A percentile compares a stretch with the other conserved stretches of the same genome.
These are phyloP conservation scores for Anthopleura xanthogrammica DNA, from an alignment of 92 coral and sea anemone genomes.

Conservation along the genomic window DNA sequence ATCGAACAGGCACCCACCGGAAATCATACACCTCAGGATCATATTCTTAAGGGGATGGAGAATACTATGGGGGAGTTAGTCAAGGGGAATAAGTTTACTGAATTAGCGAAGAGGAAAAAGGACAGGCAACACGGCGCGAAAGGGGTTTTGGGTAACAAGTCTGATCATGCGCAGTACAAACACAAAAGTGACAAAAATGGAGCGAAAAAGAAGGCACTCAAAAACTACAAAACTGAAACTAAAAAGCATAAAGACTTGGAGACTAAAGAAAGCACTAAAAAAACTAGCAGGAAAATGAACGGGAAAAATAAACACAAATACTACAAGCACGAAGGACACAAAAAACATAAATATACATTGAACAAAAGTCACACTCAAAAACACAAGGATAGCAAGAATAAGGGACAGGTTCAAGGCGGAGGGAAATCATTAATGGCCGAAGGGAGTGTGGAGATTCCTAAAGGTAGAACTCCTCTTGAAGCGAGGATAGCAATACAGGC, in stretches of 20 bases:
- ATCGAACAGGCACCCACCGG: slow-evolving; percentile 15
- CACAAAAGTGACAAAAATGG: neutral
- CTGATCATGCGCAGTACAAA: slow-evolving; percentile 24
- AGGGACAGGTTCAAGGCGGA: neutral
- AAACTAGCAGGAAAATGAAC: neutral
- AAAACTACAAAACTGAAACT: neutral
- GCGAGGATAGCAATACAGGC: slow-evolving; percentile 58
- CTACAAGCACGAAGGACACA: neutral
- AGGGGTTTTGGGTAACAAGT: neutral
- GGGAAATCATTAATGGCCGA: slow-evolving; percentile 18
- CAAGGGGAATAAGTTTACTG: slow-evolving; percentile 48
- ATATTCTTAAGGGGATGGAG: slow-evolving; percentile 64
- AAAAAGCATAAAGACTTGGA: neutral
- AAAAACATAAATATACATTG: neutral
- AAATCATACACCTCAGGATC: slow-evolving; percentile 29
- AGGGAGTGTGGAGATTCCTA: slow-evolving; percentile 41
- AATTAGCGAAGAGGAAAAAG: slow-evolving; percentile 37
- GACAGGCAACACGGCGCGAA: slow-evolving; percentile 4
- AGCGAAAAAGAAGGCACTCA: neutral
- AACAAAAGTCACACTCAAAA: neutral
- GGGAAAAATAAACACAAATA: neutral
- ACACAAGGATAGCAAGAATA: neutral
- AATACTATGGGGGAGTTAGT: slow-evolving; percentile 67
- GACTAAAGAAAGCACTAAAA: neutral
- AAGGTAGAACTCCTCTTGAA: slow-evolving; percentile 37